Evolutionary conservation across 2,888 invertebrate genomes (phyloP), one percentile per base, ranked within the genome.

Genomic region (Lepeophtheirus nordmannii): DNA sequence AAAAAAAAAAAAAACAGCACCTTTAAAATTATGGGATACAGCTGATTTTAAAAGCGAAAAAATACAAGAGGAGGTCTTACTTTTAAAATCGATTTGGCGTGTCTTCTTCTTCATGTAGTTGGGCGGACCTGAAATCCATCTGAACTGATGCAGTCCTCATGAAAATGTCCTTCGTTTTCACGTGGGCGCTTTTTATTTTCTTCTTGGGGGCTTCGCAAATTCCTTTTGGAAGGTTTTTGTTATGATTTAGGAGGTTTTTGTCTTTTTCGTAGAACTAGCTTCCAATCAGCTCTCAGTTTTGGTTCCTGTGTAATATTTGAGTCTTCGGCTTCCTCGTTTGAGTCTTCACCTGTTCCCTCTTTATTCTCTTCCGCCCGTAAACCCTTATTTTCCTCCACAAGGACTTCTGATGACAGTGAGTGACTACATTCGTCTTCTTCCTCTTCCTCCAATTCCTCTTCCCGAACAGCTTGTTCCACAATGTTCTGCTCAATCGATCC

Each of bases 371-470:
- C 2, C 53, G 2, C 14, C 53, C 2, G 53, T 46, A 8, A 5
- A 46, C 53, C 8, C 53, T 46, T 46, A 5, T n/a, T 46, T 46
- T 46, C 53, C 2, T 46, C 8, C 41, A 41, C 10, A 41, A 41
- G 41, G 41, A 41, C 5, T 46, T 46, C 8, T 46, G 53, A 46
- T 46, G 41, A 41, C 53, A 46, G 53, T 46, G 53, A 46, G 2
- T 46, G 53, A 46, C 41, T 41, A 41, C 41, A 41, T 41, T 41
- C 41, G 41, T 41, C 41, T 41, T 41, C 41, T 46, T 8, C 53
- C 2, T 46, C 2, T 5, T 46, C 53, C 2, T 5, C 8, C 8
- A 46, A 5, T 5, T 46, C 53, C 8, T 46, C 53, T 8, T 46
- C 53, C 2, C 53, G 53, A 8, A 8, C 53, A 5, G 53, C 53